Evolutionary conservation across 2,797 vertebrate genomes (phyloP).

Genomic region (Pangasius sanitwongsei): DNA sequence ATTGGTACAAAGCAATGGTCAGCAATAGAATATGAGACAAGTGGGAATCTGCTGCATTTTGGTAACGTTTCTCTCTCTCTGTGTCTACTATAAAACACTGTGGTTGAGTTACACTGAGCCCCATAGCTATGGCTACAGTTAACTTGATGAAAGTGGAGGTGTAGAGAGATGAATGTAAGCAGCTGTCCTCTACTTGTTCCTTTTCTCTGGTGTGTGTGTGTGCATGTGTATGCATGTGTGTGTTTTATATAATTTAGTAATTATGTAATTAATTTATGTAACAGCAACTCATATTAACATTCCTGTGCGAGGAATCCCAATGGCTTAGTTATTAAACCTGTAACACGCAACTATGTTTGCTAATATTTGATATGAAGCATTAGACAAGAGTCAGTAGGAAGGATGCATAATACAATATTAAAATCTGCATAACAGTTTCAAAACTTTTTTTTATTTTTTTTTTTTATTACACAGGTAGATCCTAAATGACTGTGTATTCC

Average conservation of each 20-base stretch:
- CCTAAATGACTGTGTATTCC: too few species aligned
- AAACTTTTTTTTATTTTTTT: too few species aligned
- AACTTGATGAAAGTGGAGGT: slow-evolving; percentile 38
- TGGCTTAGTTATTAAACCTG: too few species aligned
- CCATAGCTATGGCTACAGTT: background rate
- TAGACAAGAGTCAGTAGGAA: background rate
- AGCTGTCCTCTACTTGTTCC: slow-evolving; percentile 41
- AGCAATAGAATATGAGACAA: background rate
- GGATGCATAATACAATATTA: background rate
- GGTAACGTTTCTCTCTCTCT: background rate
- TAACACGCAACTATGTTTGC: background rate
- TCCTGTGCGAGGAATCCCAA: background rate
- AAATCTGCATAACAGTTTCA: too few species aligned
- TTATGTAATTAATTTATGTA: too few species aligned
- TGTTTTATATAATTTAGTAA: too few species aligned
- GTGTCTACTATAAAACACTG: background rate
- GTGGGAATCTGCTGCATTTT: background rate
- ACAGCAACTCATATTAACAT: too few species aligned
- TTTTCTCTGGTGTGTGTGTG: too few species aligned
- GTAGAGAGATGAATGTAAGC: slow-evolving; percentile 48
- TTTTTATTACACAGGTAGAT: too few species aligned
- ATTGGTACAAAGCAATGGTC: background rate
- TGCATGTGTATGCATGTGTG: too few species aligned
- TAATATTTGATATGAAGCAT: background rate
- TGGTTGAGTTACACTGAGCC: too few species aligned